Base-by-base conservation (phyloP, 2,888 invertebrate genomes). In the Nymphalis c-album region DNA sequence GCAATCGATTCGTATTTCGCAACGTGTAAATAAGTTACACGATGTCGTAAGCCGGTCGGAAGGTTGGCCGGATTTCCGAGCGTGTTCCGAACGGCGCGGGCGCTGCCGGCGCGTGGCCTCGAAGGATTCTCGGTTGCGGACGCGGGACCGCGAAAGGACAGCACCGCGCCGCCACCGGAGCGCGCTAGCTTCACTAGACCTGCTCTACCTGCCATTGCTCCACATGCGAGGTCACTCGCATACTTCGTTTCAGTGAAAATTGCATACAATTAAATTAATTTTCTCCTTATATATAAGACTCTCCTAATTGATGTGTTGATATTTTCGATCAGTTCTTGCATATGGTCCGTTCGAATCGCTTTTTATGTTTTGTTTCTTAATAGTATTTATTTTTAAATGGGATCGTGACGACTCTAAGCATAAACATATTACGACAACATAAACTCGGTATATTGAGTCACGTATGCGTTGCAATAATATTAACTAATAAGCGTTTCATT, bases 41-140 rank as follows among this genome's bases (percentile, higher is more conserved):
- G 84, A 86, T 92, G 91, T 91, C 87, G 91, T 91, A 92, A 92
- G 84, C 85, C 85, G 85, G 88, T 91, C 91, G 91, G 91, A 91
- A 91, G 91, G 91, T 91, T 91, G 91, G 91, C 91, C 91, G 91
- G 91, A 92, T 92, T 92, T 92, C 91, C 91, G 91, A 90, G 89
- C 90, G 87, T 86, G 89, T 87, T 89, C 88, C 87, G 89, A 90
- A 82, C 90, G 85, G 83, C 87, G 67, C 64, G 81, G 69, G 63
- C 60, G 64, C 65, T 40, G 67, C 61, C 82, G 82, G 55, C 40
- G 62, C 69, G 75, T 82, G 90, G 88, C 90, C 90, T 88, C 90
- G 87, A 87, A 90, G 90, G 90, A 90, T 90, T 90, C 89, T 88
- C 88, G 82, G 81, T 85, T 85, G 87, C 82, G 88, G 84, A 79